Conservation (phyloP, 2,888 invertebrate genomes). For the Folsomia candida region DNA sequence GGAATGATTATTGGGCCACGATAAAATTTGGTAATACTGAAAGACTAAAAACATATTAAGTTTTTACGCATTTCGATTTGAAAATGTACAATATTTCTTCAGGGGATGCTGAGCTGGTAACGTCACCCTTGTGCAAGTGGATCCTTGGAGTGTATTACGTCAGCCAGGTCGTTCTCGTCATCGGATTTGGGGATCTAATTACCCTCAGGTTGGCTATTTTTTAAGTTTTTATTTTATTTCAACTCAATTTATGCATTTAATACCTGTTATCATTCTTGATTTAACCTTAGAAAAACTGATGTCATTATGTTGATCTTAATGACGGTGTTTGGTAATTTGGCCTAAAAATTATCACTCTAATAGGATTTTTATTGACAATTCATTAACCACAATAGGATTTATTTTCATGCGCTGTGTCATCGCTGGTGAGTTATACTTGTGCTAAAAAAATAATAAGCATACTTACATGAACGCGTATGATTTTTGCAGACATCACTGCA, state of each 20-base stretch:
- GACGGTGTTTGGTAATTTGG: slow-evolving; percentile 43
- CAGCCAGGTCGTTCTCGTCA: slow-evolving; percentile 41
- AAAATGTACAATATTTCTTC: no score
- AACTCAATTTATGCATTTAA: no score
- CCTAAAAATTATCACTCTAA: background rate
- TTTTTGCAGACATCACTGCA: slow-evolving; percentile 47
- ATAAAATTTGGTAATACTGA: slow-evolving; percentile 22
- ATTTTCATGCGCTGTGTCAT: slow-evolving; percentile 16
- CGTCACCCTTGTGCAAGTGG: slow-evolving; percentile 28
- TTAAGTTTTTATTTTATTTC: no score
- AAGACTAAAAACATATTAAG: background rate
- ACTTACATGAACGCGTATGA: no score
- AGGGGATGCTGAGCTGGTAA: slow-evolving; percentile 5
- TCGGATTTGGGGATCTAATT: slow-evolving; percentile 49
- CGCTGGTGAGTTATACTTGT: no score
- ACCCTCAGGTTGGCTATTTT: no score
- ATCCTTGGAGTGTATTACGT: slow-evolving; percentile 45
- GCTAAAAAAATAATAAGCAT: no score
- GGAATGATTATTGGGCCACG: slow-evolving; percentile 27
- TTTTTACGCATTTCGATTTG: background rate
- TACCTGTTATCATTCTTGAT: no score
- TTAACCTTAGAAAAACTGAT: no score
- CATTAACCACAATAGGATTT: background rate
- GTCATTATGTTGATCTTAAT: slow-evolving; percentile 38
- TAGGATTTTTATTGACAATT: background rate